Evolutionary conservation across 1,140 invertebrate genomes (phyloP), one percentile per base, ranked within the genome.

Genomic region (Drosophila sechellia): DNA sequence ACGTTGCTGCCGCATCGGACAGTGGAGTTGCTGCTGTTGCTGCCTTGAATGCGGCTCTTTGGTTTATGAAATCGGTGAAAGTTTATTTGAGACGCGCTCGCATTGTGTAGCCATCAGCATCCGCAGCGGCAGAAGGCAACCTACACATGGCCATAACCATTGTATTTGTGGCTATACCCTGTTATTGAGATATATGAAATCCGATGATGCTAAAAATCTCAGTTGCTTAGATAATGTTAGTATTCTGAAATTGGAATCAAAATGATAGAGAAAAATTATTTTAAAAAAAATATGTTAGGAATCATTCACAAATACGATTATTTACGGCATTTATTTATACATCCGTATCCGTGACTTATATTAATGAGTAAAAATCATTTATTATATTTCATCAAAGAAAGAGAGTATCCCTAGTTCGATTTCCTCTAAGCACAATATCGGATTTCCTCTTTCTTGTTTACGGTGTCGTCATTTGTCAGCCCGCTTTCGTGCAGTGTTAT

Each of bases 1-100:
- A 68, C 35, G 15, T 5, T 43, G 63, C 42, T 22, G 39, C 17
- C n/a, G 43, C 48, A 42, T 59, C 10, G 25, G 20, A 22, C 13
- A 42, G 20, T 20, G 10, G 20, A n/a, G 54, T 10, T 37, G 58
- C 5, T 48, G 58, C 35, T 31, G 59, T 34, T 45, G 59, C 72
- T 49, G 46, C 25, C 60, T 70, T 2, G 52, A 65, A 71, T 70
- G 42, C 65, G 78, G 52, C 63, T 81, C 53, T 75, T 81, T 35
- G 75, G 60, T 81, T 86, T 63, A 76, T 81, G 55, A 89, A 80
- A 83, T 84, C 68, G 84, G 84, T 89, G 85, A 87, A 89, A 89
- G 85, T 89, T 89, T 81, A 77, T 87, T 89, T 87, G 56, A 70
- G 79, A 50, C 60, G 74, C 55, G 71, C 72, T 79, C 54, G 76